A percentile compares a stretch with the other conserved stretches of the same genome.
Evolutionary conservation across 2,888 invertebrate species (phyloP).

Genomic region (Homarus gammarus): DNA sequence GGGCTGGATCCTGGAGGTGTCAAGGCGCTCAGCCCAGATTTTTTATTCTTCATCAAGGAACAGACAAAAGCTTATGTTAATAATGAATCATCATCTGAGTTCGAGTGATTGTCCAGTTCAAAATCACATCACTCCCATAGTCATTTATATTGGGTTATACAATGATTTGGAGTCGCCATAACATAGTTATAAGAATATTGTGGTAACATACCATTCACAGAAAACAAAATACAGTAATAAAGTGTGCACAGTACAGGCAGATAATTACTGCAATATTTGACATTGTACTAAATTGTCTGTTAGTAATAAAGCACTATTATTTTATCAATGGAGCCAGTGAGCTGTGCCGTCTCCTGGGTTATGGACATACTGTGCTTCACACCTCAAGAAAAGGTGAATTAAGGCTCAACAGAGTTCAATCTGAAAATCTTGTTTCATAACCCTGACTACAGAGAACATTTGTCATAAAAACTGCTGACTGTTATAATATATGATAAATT

Average conservation of each 20-base stretch:
- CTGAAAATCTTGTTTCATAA: too few species aligned
- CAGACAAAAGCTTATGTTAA: constrained; percentile 19
- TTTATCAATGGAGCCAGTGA: not conserved
- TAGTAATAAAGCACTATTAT: not conserved
- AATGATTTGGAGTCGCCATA: not conserved
- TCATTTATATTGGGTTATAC: not conserved
- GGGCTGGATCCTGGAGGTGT: constrained; percentile 48
- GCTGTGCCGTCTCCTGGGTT: not conserved
- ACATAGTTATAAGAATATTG: not conserved
- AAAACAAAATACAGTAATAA: not conserved
- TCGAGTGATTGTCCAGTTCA: not conserved
- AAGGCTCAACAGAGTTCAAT: too few species aligned
- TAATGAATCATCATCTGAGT: not conserved
- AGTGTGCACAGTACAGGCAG: too few species aligned
- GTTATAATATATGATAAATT: too few species aligned
- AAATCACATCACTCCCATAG: not conserved
- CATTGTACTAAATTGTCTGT: not conserved
- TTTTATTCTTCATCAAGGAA: constrained; percentile 26
- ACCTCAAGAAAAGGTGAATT: too few species aligned
- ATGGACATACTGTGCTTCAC: too few species aligned
- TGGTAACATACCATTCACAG: not conserved
- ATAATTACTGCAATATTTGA: too few species aligned
- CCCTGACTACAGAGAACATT: too few species aligned
- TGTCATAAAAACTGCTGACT: too few species aligned
- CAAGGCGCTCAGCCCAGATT: constrained; percentile 54